Percentiles rank a stretch among this genome's conserved stretches.
Evolutionary conservation across 1,140 invertebrate species (phyloP).

Genomic region (Ruditapes philippinarum): DNA sequence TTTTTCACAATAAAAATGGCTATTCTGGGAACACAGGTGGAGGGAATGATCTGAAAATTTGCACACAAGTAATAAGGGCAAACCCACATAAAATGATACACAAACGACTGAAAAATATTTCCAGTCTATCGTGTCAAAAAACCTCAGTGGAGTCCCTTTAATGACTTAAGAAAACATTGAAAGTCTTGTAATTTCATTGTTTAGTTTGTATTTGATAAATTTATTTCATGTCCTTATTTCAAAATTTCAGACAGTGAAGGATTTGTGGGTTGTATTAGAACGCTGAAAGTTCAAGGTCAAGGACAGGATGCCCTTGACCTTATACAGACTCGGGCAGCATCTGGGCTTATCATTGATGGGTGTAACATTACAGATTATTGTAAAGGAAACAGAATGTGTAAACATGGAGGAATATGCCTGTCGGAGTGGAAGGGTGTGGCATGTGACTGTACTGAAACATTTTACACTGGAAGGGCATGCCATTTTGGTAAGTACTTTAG

Average conservation of each 20-base stretch:
- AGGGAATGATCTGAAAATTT: too few species aligned
- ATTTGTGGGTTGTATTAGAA: conserved; percentile 95
- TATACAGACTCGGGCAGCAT: conserved; percentile 91
- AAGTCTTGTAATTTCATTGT: too few species aligned
- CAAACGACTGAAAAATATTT: too few species aligned
- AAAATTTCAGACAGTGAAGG: conserved; percentile 87
- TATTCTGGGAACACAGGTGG: too few species aligned
- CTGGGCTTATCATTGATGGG: conserved; percentile 95
- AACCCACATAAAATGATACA: too few species aligned
- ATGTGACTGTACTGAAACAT: conserved; percentile 95
- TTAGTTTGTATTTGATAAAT: too few species aligned
- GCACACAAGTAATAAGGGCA: too few species aligned
- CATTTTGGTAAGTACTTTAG: conserved; percentile 94
- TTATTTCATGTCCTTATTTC: too few species aligned
- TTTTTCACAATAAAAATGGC: too few species aligned
- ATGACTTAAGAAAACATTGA: too few species aligned
- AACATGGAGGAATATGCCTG: conserved; percentile 96
- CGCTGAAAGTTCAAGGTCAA: conserved; percentile 93
- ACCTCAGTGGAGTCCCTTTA: too few species aligned
- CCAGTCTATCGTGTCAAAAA: too few species aligned
- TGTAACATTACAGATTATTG: conserved; percentile 97
- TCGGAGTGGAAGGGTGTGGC: conserved; percentile 94
- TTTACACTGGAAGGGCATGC: conserved; percentile 95
- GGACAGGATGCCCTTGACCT: conserved; percentile 92
- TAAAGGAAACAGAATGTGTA: conserved; percentile 94